Conservation (phyloP, 2,113 vertebrate species). For the Sphaerodactylus townsendi region DNA sequence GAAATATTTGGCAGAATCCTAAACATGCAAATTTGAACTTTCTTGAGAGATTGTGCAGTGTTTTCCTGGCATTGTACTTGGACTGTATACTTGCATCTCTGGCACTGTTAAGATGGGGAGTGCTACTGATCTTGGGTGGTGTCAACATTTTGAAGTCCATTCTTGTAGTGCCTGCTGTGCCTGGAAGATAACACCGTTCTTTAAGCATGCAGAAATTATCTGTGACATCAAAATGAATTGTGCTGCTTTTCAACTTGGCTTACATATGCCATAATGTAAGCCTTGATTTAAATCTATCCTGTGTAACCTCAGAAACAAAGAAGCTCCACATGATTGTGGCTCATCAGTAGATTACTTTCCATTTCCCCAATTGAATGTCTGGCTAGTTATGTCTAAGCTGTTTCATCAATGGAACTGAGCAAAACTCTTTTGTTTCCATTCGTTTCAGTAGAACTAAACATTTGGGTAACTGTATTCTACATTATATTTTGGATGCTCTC, state of each 20-base stretch:
- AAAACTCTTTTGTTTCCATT: too few species aligned
- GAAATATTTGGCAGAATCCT: constrained; percentile 16
- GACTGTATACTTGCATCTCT: background rate
- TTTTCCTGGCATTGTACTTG: background rate
- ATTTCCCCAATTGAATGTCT: constrained; percentile 26
- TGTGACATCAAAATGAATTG: background rate
- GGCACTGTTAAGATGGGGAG: background rate
- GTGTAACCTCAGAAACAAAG: background rate
- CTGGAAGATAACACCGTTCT: background rate
- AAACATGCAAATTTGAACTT: background rate
- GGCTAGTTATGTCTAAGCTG: constrained; percentile 4
- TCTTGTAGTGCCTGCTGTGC: background rate
- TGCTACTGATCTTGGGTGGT: background rate
- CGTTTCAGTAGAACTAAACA: background rate
- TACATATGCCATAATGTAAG: background rate
- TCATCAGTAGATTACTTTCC: background rate
- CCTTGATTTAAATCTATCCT: background rate
- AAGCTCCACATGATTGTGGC: background rate
- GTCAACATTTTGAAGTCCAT: background rate
- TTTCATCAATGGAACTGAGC: too few species aligned
- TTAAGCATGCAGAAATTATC: background rate
- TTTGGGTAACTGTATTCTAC: background rate
- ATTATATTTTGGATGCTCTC: background rate
- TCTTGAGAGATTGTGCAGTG: background rate
- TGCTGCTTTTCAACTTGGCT: background rate